A percentile compares a stretch with the other conserved stretches of the same genome.
These are phyloP conservation scores for Alethe diademata DNA, from an alignment of 2,113 vertebrate species.

Conservation along the genomic window DNA sequence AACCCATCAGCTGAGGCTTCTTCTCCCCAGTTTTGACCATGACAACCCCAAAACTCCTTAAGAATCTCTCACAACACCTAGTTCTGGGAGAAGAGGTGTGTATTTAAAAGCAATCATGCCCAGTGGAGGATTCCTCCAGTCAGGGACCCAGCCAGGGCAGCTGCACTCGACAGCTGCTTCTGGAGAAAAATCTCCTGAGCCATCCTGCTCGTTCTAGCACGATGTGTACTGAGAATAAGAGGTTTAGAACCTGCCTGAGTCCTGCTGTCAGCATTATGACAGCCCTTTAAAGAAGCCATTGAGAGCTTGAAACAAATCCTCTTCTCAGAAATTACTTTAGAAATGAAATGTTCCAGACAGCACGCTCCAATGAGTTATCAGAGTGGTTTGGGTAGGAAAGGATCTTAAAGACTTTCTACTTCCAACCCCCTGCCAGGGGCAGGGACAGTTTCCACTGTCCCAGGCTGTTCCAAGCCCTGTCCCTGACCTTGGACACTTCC, in stretches of 20 bases:
- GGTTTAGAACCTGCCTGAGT: background rate
- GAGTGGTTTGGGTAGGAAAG: background rate
- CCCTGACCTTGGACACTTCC: background rate
- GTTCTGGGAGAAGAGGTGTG: background rate
- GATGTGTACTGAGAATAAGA: fast-evolving
- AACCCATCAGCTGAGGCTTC: background rate
- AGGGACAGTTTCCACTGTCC: background rate
- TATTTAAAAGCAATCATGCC: fast-evolving
- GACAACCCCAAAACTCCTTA: background rate
- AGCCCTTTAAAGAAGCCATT: background rate
- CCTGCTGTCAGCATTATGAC: background rate
- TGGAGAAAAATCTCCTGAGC: background rate
- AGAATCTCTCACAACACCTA: background rate
- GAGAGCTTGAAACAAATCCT: background rate
- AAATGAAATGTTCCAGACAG: background rate
- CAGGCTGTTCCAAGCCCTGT: fast-evolving
- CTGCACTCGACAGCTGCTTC: background rate
- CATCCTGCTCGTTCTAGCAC: background rate
- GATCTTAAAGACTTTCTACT: background rate
- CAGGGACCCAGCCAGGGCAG: background rate
- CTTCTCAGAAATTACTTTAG: background rate
- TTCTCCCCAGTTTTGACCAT: background rate
- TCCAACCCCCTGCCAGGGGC: background rate
- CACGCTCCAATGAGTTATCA: background rate
- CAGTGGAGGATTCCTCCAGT: background rate